Evolutionary conservation across 2,113 vertebrate genomes (phyloP), one percentile per base, ranked within the genome.

Genomic region (Gallinago media): DNA sequence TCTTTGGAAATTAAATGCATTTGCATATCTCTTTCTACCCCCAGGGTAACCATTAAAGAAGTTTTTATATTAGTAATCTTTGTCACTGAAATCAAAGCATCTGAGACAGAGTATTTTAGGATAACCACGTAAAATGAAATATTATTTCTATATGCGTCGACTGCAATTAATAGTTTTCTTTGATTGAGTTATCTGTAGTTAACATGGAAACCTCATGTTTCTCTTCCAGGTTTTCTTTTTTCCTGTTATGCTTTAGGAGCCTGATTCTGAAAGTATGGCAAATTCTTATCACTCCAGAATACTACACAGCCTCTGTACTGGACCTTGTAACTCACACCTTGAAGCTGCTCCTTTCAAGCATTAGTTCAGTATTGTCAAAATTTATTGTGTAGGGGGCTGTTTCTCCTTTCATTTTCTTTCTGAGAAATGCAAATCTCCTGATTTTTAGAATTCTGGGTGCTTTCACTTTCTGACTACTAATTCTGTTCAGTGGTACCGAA

Each of bases 351-450:
- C 34, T 70, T 58, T 80, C 77, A 76, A 95, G 27, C 52, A 81
- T 32, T n/a, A 63, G 12, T 74, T 84, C 38, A 75, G 56, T 56
- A 59, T 74, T 84, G 52, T 50, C 29, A 52, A 81, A 78, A 58
- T 52, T 10, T 20, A 38, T 62, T 50, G 5, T 38, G n/a, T 49
- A 84, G 67, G 46, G 8, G 17, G 50, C 32, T 88, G 36, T 52
- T 89, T 66, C 83, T 84, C 9, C 76, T 97, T 96, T 95, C 89
- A 94, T 95, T 96, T 96, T 96, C 94, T 31, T 95, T 94, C 86
- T 92, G 94, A 96, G 73, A 92, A 94, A 92, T 42, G 25, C 29
- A 56, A 74, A 75, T 85, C 54, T 85, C 63, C 79, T n/a, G 70
- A 9, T 59, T 84, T 83, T 78, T 83, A 78, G 52, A 49, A 50